A percentile compares a stretch with the other conserved stretches of the same genome.
Evolutionary conservation across 2,888 invertebrate species (phyloP).

Genomic region (Temnothorax rugatulus): DNA sequence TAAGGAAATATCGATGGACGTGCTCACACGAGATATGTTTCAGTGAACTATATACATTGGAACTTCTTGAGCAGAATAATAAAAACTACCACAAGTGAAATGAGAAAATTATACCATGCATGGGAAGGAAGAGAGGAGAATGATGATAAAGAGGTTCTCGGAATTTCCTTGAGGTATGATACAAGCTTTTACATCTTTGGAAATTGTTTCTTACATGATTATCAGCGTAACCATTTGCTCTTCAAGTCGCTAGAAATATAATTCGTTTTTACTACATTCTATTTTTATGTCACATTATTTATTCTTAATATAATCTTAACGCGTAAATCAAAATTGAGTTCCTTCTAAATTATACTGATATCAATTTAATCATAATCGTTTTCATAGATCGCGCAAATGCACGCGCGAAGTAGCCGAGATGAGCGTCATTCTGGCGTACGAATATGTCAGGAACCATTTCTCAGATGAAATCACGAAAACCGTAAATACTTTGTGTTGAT

Average conservation of each 20-base stretch:
- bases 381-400: constrained; percentile 38
- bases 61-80: constrained; percentile 46
- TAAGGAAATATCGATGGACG: neutral
- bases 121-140: neutral
- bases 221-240: neutral
- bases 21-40: neutral
- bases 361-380: neutral
- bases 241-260: neutral
- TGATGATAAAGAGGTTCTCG: neutral
- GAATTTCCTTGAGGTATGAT: neutral
- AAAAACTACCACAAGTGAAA: constrained; percentile 7
- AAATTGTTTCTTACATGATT: neutral
- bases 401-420: neutral
- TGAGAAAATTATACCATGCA: constrained; percentile 26
- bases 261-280: neutral
- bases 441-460: constrained; percentile 63
- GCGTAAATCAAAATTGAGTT: neutral
- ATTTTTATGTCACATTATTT: neutral
- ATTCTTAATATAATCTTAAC: neutral
- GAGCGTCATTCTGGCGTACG: constrained; percentile 53
- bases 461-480: constrained; percentile 43
- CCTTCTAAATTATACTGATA: neutral
- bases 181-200: neutral
- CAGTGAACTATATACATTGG: constrained; percentile 71
- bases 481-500: constrained; percentile 51